A percentile compares a stretch with the other conserved stretches of the same genome.
These are phyloP conservation scores for Euproctis similis DNA, from an alignment of 2,888 invertebrate genomes.

Conservation along the genomic window DNA sequence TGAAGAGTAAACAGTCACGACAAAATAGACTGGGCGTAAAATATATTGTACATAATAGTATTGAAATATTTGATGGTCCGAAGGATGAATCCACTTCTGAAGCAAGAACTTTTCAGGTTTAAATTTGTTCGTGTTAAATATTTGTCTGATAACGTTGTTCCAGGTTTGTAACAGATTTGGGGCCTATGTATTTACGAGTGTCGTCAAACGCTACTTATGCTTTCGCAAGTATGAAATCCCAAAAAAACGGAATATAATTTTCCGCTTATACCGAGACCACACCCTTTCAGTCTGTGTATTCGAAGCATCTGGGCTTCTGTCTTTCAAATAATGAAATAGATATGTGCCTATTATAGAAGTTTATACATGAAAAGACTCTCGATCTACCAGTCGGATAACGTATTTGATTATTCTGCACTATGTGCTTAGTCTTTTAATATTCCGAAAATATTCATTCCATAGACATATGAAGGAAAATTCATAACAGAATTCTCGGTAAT, in stretches of 20 bases:
- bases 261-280: constrained; percentile 8
- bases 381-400: constrained; percentile 20
- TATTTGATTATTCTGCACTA: constrained; percentile 17
- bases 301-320: constrained; percentile 17
- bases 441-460: not conserved
- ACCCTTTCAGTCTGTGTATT: constrained; percentile 17
- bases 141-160: too few species aligned
- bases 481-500: not conserved
- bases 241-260: constrained; percentile 1
- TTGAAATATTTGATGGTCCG: too few species aligned
- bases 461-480: constrained; percentile 1
- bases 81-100: too few species aligned
- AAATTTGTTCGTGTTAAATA: too few species aligned
- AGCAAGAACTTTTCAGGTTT: too few species aligned
- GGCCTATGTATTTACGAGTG: too few species aligned
- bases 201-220: too few species aligned
- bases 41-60: too few species aligned
- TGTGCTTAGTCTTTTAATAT: constrained; percentile 18
- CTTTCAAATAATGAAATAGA: constrained; percentile 21
- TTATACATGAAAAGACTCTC: constrained; percentile 11
- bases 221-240: too few species aligned
- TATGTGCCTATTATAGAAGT: constrained; percentile 18
- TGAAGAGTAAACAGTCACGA: too few species aligned
- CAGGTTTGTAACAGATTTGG: too few species aligned
- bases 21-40: too few species aligned